Percentiles rank a stretch among this genome's conserved stretches.
Evolutionary conservation across 2,888 invertebrate species (phyloP).

Genomic region (Kryphioiulus occultus): DNA sequence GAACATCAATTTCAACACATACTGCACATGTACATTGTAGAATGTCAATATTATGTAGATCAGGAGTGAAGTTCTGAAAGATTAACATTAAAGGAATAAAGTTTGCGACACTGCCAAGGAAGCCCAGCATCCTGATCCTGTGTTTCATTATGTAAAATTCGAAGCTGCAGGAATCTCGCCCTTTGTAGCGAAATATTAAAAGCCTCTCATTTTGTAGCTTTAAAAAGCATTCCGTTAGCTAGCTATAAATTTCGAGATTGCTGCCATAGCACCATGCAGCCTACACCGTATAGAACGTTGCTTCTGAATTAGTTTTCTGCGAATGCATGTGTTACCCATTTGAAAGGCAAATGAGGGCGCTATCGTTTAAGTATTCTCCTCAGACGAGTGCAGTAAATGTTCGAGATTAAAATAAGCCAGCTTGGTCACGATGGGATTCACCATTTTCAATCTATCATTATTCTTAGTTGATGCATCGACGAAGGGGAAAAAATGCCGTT

Average conservation of each 20-base stretch:
- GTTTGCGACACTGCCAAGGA: not conserved
- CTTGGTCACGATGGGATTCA: conserved; percentile 23
- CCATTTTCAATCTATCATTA: conserved; percentile 23
- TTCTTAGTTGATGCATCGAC: not conserved
- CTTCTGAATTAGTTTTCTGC: conserved; percentile 11
- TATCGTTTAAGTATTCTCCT: not conserved
- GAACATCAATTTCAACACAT: too few species aligned
- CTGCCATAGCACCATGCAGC: not conserved
- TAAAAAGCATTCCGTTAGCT: not conserved
- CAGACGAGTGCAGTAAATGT: not conserved
- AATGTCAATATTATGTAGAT: too few species aligned
- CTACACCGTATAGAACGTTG: not conserved
- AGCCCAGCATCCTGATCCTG: not conserved
- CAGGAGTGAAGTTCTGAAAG: too few species aligned
- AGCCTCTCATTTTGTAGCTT: not conserved
- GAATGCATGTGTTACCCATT: not conserved
- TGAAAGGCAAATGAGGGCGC: conserved; percentile 11
- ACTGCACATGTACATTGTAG: too few species aligned
- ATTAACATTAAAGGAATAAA: too few species aligned
- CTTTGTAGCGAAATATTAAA: not conserved
- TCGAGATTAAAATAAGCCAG: conserved; percentile 23
- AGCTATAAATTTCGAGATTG: not conserved
- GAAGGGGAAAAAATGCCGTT: not conserved
- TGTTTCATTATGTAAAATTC: not conserved
- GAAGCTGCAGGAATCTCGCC: not conserved